These are phyloP conservation scores for Diuraphis noxia DNA, from an alignment of 1,140 invertebrate species.

Conservation along the genomic window DNA sequence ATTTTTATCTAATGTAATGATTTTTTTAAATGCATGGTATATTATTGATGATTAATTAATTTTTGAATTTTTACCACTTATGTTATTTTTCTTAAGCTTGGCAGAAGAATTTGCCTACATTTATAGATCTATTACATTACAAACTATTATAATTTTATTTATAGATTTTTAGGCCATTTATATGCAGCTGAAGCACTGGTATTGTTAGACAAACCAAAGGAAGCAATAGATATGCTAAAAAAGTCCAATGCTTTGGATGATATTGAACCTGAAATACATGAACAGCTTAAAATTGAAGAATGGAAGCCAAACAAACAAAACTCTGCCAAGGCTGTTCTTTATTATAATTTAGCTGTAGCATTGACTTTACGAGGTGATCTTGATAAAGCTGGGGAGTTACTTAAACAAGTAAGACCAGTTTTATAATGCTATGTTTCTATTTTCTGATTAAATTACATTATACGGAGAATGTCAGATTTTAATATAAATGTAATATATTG, in stretches of 20 bases:
- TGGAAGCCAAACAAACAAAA: conserved; percentile 74
- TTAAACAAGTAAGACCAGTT: conserved; percentile 65
- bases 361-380: conserved; percentile 77
- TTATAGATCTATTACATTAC: conserved; percentile 54
- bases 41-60: too few relatives aligned
- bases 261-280: conserved; percentile 57
- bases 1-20: too few relatives aligned
- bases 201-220: conserved; percentile 77
- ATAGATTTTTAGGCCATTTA: conserved; percentile 80
- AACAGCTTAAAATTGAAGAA: conserved; percentile 57
- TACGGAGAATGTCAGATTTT: background rate
- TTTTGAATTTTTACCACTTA: too few relatives aligned
- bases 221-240: conserved; percentile 84
- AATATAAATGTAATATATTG: too few relatives aligned
- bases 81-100: too few relatives aligned
- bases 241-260: conserved; percentile 73
- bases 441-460: background rate
- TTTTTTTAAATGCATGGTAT: too few relatives aligned
- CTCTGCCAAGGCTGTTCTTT: conserved; percentile 71
- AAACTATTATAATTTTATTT: conserved; percentile 57
- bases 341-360: conserved; percentile 80
- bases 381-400: conserved; percentile 71
- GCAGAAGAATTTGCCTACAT: too few relatives aligned
- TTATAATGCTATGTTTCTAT: background rate
- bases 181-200: conserved; percentile 90